Percentiles rank a stretch among this genome's conserved stretches.
These are phyloP conservation scores for Stenodera caucasica DNA, from an alignment of 2,888 invertebrate genomes.

Conservation along the genomic window DNA sequence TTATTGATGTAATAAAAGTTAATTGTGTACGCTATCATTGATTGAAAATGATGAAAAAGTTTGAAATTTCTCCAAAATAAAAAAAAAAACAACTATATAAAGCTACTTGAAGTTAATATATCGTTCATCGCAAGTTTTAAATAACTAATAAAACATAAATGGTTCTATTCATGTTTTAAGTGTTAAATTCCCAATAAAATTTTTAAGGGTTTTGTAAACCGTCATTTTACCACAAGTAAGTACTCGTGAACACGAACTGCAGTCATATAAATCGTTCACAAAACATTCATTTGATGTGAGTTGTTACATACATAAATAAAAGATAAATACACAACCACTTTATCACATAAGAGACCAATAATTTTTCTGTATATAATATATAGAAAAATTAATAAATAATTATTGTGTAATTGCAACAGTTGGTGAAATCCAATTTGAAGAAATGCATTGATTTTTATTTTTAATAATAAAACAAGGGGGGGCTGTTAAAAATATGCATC, in stretches of 20 bases:
- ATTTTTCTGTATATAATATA: not conserved
- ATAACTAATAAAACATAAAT: slow-evolving; percentile 28
- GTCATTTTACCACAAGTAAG: slow-evolving; percentile 20
- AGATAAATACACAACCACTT: not conserved
- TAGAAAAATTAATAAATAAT: not conserved
- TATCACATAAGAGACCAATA: not conserved
- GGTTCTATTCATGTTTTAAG: slow-evolving; percentile 24
- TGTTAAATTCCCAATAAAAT: slow-evolving; percentile 26
- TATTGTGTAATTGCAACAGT: not conserved
- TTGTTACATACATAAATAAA: slow-evolving; percentile 11
- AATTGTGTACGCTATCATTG: not conserved
- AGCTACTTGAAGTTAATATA: slow-evolving; percentile 26
- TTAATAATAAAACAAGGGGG: no score
- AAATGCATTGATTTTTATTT: no score
- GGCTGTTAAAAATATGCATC: no score
- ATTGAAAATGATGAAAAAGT: not conserved
- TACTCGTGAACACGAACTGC: slow-evolving; percentile 19
- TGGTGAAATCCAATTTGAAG: not conserved
- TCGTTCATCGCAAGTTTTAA: slow-evolving; percentile 22
- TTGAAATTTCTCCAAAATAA: not conserved
- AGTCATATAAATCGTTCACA: slow-evolving; percentile 21
- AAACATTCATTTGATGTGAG: slow-evolving; percentile 6
- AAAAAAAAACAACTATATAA: not conserved
- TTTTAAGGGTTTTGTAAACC: slow-evolving; percentile 26
- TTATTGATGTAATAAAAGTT: not conserved